Conservation (phyloP, 30 jellyfish, hydroid and myxozoan genomes). For the Clytia hemisphaerica region DNA sequence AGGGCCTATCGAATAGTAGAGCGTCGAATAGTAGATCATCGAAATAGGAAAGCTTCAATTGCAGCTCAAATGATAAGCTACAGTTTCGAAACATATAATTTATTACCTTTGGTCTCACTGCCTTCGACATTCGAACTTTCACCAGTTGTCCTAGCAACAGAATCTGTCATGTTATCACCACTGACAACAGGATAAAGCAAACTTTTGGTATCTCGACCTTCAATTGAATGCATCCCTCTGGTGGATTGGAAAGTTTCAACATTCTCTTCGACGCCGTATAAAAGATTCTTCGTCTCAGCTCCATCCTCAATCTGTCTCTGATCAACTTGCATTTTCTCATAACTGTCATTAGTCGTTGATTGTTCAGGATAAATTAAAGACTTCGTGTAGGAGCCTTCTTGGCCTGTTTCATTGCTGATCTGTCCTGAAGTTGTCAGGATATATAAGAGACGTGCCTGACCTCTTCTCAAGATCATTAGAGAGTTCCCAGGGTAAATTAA, state of each 20-base stretch:
- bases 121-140: neutral
- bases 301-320: slow-evolving; percentile 18
- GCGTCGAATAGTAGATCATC: no score
- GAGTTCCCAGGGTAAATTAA: neutral
- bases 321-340: no score
- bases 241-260: neutral
- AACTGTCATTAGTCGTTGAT: no score
- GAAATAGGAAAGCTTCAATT: no score
- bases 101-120: slow-evolving; percentile 1
- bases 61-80: no score
- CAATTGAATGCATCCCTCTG: slow-evolving; percentile 14
- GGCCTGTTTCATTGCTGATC: neutral
- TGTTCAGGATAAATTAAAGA: neutral
- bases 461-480: neutral
- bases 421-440: neutral
- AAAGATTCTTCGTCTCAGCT: slow-evolving; percentile 37
- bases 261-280: slow-evolving; percentile 36
- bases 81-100: no score
- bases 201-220: slow-evolving; percentile 9
- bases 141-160: neutral
- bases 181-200: slow-evolving; percentile 14
- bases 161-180: neutral
- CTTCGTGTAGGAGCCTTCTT: no score
- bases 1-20: no score
- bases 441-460: neutral